Base-by-base conservation (phyloP, 92 coral and sea anemone species). In the Porites divaricata region DNA sequence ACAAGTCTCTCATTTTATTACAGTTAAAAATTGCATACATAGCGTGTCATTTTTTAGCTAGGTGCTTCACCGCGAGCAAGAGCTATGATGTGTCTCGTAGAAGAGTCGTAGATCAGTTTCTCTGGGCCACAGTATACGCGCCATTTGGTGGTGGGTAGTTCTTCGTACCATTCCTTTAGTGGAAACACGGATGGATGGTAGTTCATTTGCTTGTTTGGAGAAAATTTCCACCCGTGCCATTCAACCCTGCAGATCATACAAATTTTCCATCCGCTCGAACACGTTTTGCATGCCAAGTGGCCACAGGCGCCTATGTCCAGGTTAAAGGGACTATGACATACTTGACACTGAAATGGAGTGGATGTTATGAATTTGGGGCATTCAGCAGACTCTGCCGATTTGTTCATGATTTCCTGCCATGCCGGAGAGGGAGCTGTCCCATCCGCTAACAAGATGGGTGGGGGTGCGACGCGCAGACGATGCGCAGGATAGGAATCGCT, bases 381-480 rank as follows among this genome's bases (percentile, higher is more conserved):
- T 50, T 72, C 28, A 10, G 28, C 4, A 4, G 61, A 49, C 35
- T 19, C 21, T 3, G 61, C 28, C 35, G 52, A 19, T 16, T n/a
- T 35, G n/a, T 72, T 3, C 61, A 72, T 72, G 77, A 50, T 35
- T 9, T 12, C 35, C 15, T 51, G 28, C 77, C 62, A 50, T 0
- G 77, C 28, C 5, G 11, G 62, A 52, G 52, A 8, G 26, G 62
- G 77, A 3, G 75, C 75, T 15, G 19, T 9, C 8, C 54, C 22
- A 12, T 72, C 62, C 12, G 9, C 23, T 13, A 5, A 11, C 6
- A 72, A 35, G 22, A 72, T 21, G 58, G 77, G 77, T 52, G 77
- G 77, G n/a, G 77, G 77, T n/a, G 77, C 77, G 10, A 72, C 57
- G 1, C 77, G 77, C 14, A 72, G 22, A 16, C 77, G 63, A 72